phyloP scores from a whole-genome alignment of 37 sponge, comb jelly and placozoan genomes.

The Diacarnus erythraeanus region DNA sequence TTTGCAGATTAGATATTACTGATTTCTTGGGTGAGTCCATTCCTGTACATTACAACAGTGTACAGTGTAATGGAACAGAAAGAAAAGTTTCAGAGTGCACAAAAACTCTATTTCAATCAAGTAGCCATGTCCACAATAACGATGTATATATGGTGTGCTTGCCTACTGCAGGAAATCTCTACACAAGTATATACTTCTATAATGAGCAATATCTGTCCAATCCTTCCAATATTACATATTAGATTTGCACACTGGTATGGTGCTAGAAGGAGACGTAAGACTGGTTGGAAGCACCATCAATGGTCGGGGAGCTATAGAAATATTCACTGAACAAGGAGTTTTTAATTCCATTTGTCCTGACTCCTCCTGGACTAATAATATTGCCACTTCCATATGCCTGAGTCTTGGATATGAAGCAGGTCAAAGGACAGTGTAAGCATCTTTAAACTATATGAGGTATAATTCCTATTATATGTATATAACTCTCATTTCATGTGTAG shows the following conservation, averaged over 20 bases:
- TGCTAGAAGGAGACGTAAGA: constrained; percentile 22
- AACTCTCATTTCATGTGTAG: no score
- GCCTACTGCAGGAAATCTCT: constrained; percentile 3
- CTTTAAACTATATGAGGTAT: no score
- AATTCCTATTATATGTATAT: no score
- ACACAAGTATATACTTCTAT: no score
- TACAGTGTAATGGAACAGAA: constrained; percentile 21
- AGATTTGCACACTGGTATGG: neutral
- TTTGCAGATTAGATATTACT: no score
- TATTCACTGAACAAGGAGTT: neutral
- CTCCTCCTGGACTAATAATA: constrained; percentile 13
- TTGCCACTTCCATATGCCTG: constrained; percentile 2
- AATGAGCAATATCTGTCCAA: neutral
- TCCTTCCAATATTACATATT: neutral
- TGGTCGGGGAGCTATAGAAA: constrained; percentile 47
- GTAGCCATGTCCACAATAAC: neutral
- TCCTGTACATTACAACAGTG: no score
- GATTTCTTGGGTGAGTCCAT: no score
- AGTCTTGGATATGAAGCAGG: constrained; percentile 28
- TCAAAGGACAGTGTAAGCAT: no score
- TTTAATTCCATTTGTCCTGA: constrained; percentile 37
- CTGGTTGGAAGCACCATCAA: constrained; percentile 25
- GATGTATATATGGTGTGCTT: constrained; percentile 44
- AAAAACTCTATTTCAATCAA: neutral
- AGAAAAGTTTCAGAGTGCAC: constrained; percentile 1